Base-by-base conservation (phyloP, 2,113 vertebrate species). In the Cygnus atratus region DNA sequence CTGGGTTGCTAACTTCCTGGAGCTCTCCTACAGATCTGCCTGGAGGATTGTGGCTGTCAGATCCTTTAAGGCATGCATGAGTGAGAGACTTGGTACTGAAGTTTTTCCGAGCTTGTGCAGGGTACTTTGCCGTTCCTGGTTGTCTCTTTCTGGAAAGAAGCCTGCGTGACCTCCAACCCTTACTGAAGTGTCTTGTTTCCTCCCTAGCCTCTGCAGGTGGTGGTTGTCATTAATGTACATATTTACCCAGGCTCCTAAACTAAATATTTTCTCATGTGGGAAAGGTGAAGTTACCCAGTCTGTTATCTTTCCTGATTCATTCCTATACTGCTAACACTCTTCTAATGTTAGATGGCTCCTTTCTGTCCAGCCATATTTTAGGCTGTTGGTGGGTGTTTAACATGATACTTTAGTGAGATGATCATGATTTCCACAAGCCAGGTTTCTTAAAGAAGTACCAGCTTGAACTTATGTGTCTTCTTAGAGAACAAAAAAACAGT, bases 31-130 rank as follows among this genome's bases (percentile, higher is more conserved):
- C 19, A 50, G 59, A 24, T 71, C 39, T 91, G 24, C 44, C 6
- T 35, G 16, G n/a, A 6, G 2, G 2, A 2, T 22, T 67, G 71
- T 74, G 67, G 17, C 37, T 74, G 19, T 74, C 9, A 24, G 31
- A 25, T 37, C 63, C 11, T 37, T 50, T 3, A 15, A 46, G 39
- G 25, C 13, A 21, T 25, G n/a, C n/a, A 4, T 61, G 28, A 67
- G 14, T 0, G 1, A 67, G 48, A 70, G 58, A 19, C 0, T 0
- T 1, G 10, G 22, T 66, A 35, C 18, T 57, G 37, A 66, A 62
- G 6, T 11, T 65, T 16, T 37, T 24, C 14, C 41, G 55, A 74
- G 16, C 18, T 92, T 52, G 61, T 55, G 48, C 10, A 46, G 21
- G 2, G 2, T 70, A n/a, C 18, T 46, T 39, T 28, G 28, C 4